phyloP scores from a whole-genome alignment of 1,140 invertebrate species.

The Zaprionus davidi region DNA sequence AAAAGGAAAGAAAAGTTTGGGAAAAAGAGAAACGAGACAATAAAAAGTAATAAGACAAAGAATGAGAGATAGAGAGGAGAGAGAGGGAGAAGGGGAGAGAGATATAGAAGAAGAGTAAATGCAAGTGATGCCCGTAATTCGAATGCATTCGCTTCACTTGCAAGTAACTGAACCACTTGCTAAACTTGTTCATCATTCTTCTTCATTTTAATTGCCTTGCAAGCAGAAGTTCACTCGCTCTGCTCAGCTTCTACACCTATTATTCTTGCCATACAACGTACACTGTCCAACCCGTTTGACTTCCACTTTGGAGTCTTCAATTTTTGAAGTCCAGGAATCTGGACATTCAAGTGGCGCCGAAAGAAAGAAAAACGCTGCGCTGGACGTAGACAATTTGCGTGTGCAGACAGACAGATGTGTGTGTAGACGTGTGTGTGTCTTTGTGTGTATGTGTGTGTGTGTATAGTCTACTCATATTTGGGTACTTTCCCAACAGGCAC shows the following conservation, averaged over 20 bases:
- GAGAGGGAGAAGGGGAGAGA: neutral
- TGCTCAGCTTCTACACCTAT: neutral
- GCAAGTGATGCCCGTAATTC: neutral
- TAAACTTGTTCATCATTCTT: neutral
- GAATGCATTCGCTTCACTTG: neutral
- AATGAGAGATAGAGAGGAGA: neutral
- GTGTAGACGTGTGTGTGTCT: neutral
- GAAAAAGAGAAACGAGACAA: too few relatives aligned
- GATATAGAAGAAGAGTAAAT: neutral
- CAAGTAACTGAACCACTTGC: neutral
- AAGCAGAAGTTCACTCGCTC: neutral
- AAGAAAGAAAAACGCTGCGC: slow-evolving; percentile 12
- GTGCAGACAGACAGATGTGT: neutral
- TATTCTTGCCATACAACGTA: neutral
- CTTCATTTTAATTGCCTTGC: neutral
- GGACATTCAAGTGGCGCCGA: slow-evolving; percentile 28
- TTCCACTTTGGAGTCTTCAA: neutral
- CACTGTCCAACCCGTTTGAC: neutral
- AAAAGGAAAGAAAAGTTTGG: neutral
- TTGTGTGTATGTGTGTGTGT: slow-evolving; percentile 4
- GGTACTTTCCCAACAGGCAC: slow-evolving; percentile 41
- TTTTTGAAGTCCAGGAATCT: neutral
- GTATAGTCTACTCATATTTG: slow-evolving; percentile 9
- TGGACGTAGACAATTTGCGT: neutral
- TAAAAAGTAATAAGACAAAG: neutral